Conservation (phyloP, 2,113 vertebrate species). For the Lycaon pictus region DNA sequence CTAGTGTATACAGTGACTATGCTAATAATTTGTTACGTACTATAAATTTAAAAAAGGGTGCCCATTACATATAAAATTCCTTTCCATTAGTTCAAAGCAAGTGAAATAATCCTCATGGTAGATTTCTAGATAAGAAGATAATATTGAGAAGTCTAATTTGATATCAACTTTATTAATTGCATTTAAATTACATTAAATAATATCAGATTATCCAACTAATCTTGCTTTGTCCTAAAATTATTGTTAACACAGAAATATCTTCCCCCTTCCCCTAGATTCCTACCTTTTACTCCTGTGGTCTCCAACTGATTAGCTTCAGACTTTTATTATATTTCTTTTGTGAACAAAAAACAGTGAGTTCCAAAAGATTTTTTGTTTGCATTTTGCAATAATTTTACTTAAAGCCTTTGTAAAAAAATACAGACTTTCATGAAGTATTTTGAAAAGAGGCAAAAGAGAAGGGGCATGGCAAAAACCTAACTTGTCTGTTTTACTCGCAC, state of each 20-base stretch:
- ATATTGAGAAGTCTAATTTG: background rate
- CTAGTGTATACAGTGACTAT: background rate
- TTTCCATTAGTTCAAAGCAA: background rate
- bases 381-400: background rate
- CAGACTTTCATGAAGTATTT: background rate
- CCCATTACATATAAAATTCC: background rate
- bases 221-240: background rate
- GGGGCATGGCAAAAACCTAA: background rate
- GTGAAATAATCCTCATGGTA: background rate
- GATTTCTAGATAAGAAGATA: background rate
- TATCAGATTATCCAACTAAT: background rate
- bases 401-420: background rate
- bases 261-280: background rate
- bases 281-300: background rate
- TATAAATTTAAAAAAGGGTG: background rate
- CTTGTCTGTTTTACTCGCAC: background rate
- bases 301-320: slow-evolving; percentile 60
- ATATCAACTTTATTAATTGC: background rate
- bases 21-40: background rate
- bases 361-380: slow-evolving; percentile 59
- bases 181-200: background rate
- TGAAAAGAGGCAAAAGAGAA: background rate
- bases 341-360: slow-evolving; percentile 78
- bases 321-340: slow-evolving; percentile 74
- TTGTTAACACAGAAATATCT: background rate